Base-by-base conservation (phyloP, 2,797 vertebrate genomes). In the Chiroxiphia lanceolata region DNA sequence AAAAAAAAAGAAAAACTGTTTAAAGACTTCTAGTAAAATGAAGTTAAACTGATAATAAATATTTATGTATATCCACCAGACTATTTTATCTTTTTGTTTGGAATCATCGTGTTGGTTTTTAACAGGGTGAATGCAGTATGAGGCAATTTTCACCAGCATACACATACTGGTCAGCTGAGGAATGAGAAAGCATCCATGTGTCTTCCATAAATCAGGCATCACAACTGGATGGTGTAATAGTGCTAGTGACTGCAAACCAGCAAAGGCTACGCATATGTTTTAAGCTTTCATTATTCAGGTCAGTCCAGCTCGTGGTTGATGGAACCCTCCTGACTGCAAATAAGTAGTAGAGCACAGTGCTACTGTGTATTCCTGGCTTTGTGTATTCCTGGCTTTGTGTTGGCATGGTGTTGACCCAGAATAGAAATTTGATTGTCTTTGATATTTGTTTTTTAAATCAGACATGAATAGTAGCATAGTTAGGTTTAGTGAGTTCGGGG, bases 1-100 rank as follows among this genome's bases (percentile, higher is more conserved):
- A 45, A 47, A 47, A 69, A 89, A 48, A 60, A 84, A 61, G 5
- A 68, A 53, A 44, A 89, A 78, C 34, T 94, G 93, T 96, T 94
- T 75, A 94, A 96, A 86, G 74, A 96, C 64, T 94, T 94, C 67
- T 67, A 86, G 94, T 79, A 92, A 94, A 96, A 97, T 95, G 83
- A 97, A 94, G 83, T 90, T 91, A 92, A 96, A 95, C 54, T 87
- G 88, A 91, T 94, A 97, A 97, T 97, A 97, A 97, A 97, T 96
- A 97, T 97, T 97, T 96, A 97, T 97, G 77, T 95, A 81, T 94
- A 95, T 75, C 90, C 72, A 93, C 83, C 60, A 81, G 93, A 51
- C 82, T 95, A 36, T 74, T 87, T 89, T 82, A 45, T 78, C 88
- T 72, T 96, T 87, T 89, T 74, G 31, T 90, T 92, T 87, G 31